Conservation (phyloP, 2,888 invertebrate genomes). For the Cataglyphis cursor region DNA sequence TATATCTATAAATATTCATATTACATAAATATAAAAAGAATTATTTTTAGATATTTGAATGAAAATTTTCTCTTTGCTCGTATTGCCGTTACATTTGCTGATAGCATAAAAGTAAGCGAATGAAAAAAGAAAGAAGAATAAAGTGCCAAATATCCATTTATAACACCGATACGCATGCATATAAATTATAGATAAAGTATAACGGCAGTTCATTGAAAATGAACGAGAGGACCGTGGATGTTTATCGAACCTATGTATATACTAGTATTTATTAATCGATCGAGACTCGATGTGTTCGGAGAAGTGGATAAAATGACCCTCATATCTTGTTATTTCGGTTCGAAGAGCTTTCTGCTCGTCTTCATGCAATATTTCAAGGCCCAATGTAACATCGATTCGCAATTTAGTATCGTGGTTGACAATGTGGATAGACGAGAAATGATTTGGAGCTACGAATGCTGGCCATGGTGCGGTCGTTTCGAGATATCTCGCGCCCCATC, state of each 20-base stretch:
- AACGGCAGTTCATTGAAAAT: constrained; percentile 24
- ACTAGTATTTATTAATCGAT: constrained; percentile 53
- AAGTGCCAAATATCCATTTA: constrained; percentile 12
- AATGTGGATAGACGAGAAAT: constrained; percentile 68
- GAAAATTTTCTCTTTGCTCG: neutral
- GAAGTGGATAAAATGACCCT: constrained; percentile 47
- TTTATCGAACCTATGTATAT: constrained; percentile 1
- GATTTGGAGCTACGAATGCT: constrained; percentile 68
- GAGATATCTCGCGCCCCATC: constrained; percentile 66
- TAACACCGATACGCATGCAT: neutral
- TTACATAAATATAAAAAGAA: neutral
- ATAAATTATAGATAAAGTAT: constrained; percentile 19
- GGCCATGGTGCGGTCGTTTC: constrained; percentile 64
- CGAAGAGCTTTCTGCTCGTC: constrained; percentile 37
- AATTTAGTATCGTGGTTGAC: constrained; percentile 72
- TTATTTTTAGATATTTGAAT: neutral
- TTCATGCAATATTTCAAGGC: constrained; percentile 58
- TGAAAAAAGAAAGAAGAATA: neutral
- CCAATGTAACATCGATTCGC: constrained; percentile 74
- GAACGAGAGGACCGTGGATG: neutral
- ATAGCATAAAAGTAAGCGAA: neutral
- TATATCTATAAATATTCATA: neutral
- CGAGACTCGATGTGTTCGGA: constrained; percentile 19
- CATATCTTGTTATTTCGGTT: constrained; percentile 50
- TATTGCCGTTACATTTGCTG: neutral